A percentile compares a stretch with the other conserved stretches of the same genome.
These are phyloP conservation scores for Galeopterus variegatus DNA, from an alignment of 2,113 vertebrate species.

Conservation along the genomic window DNA sequence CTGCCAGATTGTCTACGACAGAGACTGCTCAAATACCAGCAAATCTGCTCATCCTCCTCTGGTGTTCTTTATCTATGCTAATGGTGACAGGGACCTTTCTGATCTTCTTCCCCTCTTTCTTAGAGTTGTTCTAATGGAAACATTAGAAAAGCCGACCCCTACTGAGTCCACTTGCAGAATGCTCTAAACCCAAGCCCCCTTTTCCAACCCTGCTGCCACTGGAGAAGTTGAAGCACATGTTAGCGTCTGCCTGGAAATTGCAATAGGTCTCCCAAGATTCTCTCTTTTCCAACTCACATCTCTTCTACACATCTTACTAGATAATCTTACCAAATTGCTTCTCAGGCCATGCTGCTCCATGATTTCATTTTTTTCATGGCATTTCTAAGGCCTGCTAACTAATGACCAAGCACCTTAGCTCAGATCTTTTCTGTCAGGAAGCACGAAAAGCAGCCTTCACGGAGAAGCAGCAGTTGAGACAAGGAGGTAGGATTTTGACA, in stretches of 20 bases:
- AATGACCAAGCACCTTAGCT: background rate
- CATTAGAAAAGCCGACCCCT: background rate
- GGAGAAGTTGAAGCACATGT: background rate
- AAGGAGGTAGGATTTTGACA: background rate
- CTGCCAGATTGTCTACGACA: background rate
- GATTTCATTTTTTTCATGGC: background rate
- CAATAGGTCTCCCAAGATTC: rapidly evolving
- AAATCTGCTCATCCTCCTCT: rapidly evolving
- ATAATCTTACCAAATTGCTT: background rate
- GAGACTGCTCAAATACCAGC: too few species aligned
- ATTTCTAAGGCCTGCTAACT: background rate
- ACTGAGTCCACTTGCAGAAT: rapidly evolving
- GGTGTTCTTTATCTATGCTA: rapidly evolving
- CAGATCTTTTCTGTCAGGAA: background rate
- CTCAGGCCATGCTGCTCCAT: background rate
- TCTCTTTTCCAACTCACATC: background rate
- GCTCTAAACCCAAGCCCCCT: too few species aligned
- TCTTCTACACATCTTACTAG: background rate
- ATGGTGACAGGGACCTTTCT: background rate
- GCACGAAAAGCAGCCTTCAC: background rate
- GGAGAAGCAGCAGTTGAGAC: background rate
- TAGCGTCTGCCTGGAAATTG: background rate
- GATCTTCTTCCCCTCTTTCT: background rate
- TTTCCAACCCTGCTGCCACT: background rate
- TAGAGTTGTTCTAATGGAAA: background rate